Evolutionary conservation across 2,888 invertebrate species (phyloP).

Genomic region (Pseudoips prasinana): DNA sequence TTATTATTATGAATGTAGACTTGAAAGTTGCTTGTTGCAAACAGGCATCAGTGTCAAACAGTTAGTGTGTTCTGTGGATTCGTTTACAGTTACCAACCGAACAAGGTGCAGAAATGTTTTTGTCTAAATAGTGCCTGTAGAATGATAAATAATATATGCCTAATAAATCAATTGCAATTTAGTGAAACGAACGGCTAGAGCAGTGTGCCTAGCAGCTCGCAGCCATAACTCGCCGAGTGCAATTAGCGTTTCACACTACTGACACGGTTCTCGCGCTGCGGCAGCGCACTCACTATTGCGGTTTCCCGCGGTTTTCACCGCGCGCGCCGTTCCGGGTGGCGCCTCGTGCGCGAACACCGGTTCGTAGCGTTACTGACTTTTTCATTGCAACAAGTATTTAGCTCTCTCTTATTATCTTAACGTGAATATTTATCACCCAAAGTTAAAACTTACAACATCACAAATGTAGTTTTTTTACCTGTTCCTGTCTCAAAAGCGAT

Average conservation of each 20-base stretch:
- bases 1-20: constrained; percentile 9
- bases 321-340: constrained; percentile 77
- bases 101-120: constrained; percentile 12
- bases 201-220: constrained; percentile 52
- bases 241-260: constrained; percentile 81
- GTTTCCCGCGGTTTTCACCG: constrained; percentile 79
- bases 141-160: constrained; percentile 12
- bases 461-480: too few relatives aligned
- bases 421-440: constrained; percentile 22
- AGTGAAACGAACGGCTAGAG: constrained; percentile 39
- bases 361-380: constrained; percentile 63
- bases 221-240: constrained; percentile 59
- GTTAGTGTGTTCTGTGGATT: constrained; percentile 15
- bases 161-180: constrained; percentile 37
- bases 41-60: constrained; percentile 14
- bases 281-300: constrained; percentile 67
- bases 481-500: constrained; percentile 1
- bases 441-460: too few relatives aligned
- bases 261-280: constrained; percentile 76
- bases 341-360: constrained; percentile 63
- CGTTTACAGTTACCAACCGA: constrained; percentile 20
- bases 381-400: constrained; percentile 44
- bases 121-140: constrained; percentile 11
- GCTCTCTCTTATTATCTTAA: constrained; percentile 43
- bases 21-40: constrained; percentile 16